Conservation (phyloP, 2,888 invertebrate genomes). For the Lysandra bellargus region DNA sequence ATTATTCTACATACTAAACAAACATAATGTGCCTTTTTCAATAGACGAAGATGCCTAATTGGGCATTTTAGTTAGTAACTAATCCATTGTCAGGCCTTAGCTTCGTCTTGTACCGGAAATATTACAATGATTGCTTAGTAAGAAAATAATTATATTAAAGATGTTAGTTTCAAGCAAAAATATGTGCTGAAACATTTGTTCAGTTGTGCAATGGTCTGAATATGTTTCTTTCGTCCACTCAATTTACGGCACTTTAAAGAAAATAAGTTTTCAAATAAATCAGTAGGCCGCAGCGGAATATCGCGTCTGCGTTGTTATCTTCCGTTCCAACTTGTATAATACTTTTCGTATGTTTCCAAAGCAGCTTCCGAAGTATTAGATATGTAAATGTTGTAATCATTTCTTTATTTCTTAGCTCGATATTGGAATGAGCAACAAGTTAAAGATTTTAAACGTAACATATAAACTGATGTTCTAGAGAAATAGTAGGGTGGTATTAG, state of each 20-base stretch:
- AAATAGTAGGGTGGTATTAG: too few relatives aligned
- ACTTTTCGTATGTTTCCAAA: constrained; percentile 38
- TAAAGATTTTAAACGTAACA: not conserved
- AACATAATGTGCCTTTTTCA: too few relatives aligned
- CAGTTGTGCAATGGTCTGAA: constrained; percentile 55
- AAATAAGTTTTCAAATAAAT: constrained; percentile 72
- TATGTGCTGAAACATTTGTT: not conserved
- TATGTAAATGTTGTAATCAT: not conserved
- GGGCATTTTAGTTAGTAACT: too few relatives aligned
- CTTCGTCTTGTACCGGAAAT: too few relatives aligned
- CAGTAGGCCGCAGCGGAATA: constrained; percentile 60
- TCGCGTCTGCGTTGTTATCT: constrained; percentile 49
- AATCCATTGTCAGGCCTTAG: too few relatives aligned
- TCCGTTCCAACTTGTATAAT: constrained; percentile 62
- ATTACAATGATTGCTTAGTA: too few relatives aligned
- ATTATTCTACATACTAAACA: too few relatives aligned
- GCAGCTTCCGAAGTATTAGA: not conserved
- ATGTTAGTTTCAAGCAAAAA: not conserved
- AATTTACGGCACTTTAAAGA: constrained; percentile 55
- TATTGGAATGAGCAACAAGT: not conserved
- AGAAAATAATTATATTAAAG: too few relatives aligned
- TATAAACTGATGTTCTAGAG: too few relatives aligned
- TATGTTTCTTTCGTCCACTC: constrained; percentile 52
- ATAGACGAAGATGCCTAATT: too few relatives aligned
- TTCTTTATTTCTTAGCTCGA: not conserved